These are phyloP conservation scores for Numenius arquata DNA, from an alignment of 2,113 vertebrate genomes.

Conservation along the genomic window DNA sequence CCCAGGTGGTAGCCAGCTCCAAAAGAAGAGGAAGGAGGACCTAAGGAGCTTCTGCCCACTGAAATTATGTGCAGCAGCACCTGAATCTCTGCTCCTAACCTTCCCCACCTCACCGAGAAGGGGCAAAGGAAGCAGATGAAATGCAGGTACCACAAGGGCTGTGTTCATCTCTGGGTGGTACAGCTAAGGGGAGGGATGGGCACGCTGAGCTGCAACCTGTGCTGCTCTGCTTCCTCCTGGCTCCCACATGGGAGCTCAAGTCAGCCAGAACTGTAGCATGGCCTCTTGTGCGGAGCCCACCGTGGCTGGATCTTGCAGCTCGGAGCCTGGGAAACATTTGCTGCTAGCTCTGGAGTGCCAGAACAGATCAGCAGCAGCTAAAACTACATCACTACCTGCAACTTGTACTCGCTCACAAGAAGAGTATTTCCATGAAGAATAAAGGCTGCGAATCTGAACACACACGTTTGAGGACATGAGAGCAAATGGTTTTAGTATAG, in stretches of 20 bases:
- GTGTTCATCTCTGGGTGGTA: neutral
- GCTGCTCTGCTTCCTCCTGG: neutral
- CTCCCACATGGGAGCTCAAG: neutral
- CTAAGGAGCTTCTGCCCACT: neutral
- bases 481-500: neutral
- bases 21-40: neutral
- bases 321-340: neutral
- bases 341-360: neutral
- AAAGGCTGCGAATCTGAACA: neutral
- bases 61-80: neutral
- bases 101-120: neutral
- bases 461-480: neutral
- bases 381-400: neutral
- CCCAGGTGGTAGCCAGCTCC: neutral
- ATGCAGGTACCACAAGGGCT: neutral
- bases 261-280: neutral
- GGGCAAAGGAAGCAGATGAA: neutral
- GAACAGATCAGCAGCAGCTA: neutral
- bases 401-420: neutral
- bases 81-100: neutral
- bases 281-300: neutral
- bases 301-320: accelerated
- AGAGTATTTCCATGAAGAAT: neutral
- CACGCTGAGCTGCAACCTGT: accelerated
- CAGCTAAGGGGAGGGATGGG: neutral